Base-by-base conservation (phyloP, 2,888 invertebrate species). In the Tholera decimalis region DNA sequence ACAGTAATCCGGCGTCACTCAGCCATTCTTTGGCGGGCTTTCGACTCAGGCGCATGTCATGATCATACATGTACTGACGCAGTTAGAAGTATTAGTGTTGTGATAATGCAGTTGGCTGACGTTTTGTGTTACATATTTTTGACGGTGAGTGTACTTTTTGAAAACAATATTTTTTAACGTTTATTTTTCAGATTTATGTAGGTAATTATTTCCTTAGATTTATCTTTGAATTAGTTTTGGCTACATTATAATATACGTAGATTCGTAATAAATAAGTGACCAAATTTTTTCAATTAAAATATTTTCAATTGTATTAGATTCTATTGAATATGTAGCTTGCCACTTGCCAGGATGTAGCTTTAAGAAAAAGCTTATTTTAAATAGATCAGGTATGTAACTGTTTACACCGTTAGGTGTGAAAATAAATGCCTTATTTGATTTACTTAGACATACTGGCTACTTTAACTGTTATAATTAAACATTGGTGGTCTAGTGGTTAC, bases 41-140 rank as follows among this genome's bases (percentile, higher is more conserved):
- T 92, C 93, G 84, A 89, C 83, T 77, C 26, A 68, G 54, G 28
- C 84, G 79, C 83, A 90, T 90, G 91, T 55, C 22, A 30, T 86
- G 58, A 26, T 43, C 54, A 13, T 24, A 39, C 7, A 41, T 61
- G 49, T 63, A 64, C 57, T 41, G 46, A 41, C 59, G 44, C 53
- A 58, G 26, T 24, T 35, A 61, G 65, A 58, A 56, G 41, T 65
- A 70, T 69, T 47, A 60, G 85, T 85, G 85, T 73, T 79, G 85
- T 86, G 84, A 89, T 79, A 71, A 94, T 94, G 94, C 87, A 87
- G 87, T 79, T 91, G 3, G 60, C 80, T 39, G 86, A 89, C 69
- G 69, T 84, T 24, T 77, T 90, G 63, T 90, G 88, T 85, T 93
- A 82, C 83, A 82, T 86, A 33, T 60, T 93, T 71, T 85, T 94